Percentiles rank a stretch among this genome's conserved stretches.
These are phyloP conservation scores for Amiota communis DNA, from an alignment of 2,888 invertebrate species.

Conservation along the genomic window DNA sequence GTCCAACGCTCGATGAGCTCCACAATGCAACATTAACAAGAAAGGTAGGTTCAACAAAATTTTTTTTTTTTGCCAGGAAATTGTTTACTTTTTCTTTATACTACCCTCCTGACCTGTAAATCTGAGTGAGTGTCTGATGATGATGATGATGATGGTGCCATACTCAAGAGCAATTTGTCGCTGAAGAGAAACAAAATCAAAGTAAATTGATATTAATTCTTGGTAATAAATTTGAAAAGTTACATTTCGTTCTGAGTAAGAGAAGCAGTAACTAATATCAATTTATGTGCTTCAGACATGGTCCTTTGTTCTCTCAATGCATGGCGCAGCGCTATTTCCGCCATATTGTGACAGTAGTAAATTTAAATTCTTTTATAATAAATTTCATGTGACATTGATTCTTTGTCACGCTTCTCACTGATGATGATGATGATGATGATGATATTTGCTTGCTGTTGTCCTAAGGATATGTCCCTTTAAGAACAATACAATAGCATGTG, in stretches of 20 bases:
- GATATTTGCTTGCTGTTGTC: neutral
- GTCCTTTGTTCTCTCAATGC: neutral
- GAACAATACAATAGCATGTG: slow-evolving; percentile 1
- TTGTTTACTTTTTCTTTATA: too few relatives aligned
- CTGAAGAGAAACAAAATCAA: neutral
- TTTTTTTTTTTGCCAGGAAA: neutral
- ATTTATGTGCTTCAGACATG: slow-evolving; percentile 1
- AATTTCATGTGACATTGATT: slow-evolving; percentile 19
- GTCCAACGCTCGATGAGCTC: slow-evolving; percentile 90
- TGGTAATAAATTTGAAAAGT: slow-evolving; percentile 12
- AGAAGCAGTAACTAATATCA: slow-evolving; percentile 11
- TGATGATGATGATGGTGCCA: neutral
- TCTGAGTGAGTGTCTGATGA: too few relatives aligned
- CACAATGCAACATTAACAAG: slow-evolving; percentile 87
- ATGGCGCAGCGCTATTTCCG: neutral
- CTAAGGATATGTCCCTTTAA: too few relatives aligned
- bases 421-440: neutral
- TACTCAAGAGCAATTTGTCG: neutral
- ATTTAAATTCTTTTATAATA: slow-evolving; percentile 15
- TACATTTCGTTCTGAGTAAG: too few relatives aligned
- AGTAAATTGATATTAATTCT: slow-evolving; percentile 22
- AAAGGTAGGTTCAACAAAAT: slow-evolving; percentile 77
- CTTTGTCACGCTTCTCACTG: neutral
- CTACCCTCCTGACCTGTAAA: too few relatives aligned
- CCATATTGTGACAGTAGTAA: slow-evolving; percentile 19